A percentile compares a stretch with the other conserved stretches of the same genome.
These are phyloP conservation scores for Epizoanthus stellaris DNA, from an alignment of 92 coral and sea anemone genomes.

Conservation along the genomic window DNA sequence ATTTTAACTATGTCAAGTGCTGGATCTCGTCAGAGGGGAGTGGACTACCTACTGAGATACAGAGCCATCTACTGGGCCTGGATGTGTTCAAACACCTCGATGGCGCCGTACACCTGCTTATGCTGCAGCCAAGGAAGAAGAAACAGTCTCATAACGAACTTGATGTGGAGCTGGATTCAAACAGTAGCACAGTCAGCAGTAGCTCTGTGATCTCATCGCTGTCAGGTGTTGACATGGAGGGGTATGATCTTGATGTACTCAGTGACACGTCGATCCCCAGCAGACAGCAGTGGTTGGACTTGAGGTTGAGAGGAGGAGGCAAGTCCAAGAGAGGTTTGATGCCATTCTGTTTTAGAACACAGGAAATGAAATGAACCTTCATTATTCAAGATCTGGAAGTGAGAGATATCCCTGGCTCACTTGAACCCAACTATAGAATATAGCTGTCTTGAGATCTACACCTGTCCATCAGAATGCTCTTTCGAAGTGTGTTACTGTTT, in stretches of 20 bases:
- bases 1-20: constrained; percentile 89
- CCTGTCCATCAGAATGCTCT: too few species aligned
- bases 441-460: too few species aligned
- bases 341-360: constrained; percentile 90
- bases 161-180: constrained; percentile 93
- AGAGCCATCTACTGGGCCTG: constrained; percentile 79
- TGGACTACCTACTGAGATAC: constrained; percentile 66
- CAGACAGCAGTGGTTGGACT: constrained; percentile 93
- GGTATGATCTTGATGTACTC: constrained; percentile 81
- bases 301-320: constrained; percentile 84
- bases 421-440: too few species aligned
- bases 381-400: too few species aligned
- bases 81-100: constrained; percentile 89
- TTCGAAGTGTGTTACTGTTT: too few species aligned
- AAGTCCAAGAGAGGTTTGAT: constrained; percentile 84
- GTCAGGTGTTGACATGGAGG: constrained; percentile 93
- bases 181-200: constrained; percentile 91
- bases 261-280: constrained; percentile 91
- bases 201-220: constrained; percentile 90
- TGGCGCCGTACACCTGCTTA: constrained; percentile 83
- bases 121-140: constrained; percentile 97
- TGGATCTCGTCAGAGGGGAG: constrained; percentile 95
- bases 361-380: constrained; percentile 70
- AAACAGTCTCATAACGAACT: constrained; percentile 67
- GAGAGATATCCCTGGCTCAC: too few species aligned